These are phyloP conservation scores for Heliconius hortense DNA, from an alignment of 2,888 invertebrate genomes.

Conservation along the genomic window DNA sequence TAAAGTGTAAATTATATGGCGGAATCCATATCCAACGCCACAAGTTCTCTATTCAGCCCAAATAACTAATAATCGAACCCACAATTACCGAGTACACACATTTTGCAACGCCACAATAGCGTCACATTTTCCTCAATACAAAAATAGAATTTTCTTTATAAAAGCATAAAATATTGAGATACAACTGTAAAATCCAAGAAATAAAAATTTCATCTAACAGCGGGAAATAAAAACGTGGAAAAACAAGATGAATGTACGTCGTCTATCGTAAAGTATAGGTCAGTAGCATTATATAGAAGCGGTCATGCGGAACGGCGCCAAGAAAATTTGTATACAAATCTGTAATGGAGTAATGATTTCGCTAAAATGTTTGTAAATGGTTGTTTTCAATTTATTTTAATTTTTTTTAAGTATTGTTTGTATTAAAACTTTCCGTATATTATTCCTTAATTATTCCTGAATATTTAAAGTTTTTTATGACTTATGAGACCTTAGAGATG, in stretches of 20 bases:
- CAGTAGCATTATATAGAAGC: slow-evolving; percentile 16
- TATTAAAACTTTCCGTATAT: neutral
- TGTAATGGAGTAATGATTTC: slow-evolving; percentile 24
- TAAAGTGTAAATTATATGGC: too few relatives aligned
- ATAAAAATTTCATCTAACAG: slow-evolving; percentile 17
- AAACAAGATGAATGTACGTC: slow-evolving; percentile 19
- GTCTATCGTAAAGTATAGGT: slow-evolving; percentile 14
- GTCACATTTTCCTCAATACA: slow-evolving; percentile 9
- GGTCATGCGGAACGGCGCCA: slow-evolving; percentile 12
- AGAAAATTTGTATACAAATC: neutral
- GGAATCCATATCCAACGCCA: too few relatives aligned
- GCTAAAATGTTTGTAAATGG: slow-evolving; percentile 3
- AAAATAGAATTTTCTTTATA: slow-evolving; percentile 20
- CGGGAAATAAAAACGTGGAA: slow-evolving; percentile 21
- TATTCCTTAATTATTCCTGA: too few relatives aligned
- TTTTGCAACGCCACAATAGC: neutral
- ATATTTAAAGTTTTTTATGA: too few relatives aligned
- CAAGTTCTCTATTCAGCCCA: neutral
- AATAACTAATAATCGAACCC: neutral
- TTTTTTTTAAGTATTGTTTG: neutral
- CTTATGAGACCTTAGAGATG: too few relatives aligned
- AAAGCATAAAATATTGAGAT: neutral
- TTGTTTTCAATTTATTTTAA: neutral
- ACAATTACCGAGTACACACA: neutral
- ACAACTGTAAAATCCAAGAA: slow-evolving; percentile 20